Conservation (phyloP, 2,797 vertebrate species). For the Knipowitschia caucasica region DNA sequence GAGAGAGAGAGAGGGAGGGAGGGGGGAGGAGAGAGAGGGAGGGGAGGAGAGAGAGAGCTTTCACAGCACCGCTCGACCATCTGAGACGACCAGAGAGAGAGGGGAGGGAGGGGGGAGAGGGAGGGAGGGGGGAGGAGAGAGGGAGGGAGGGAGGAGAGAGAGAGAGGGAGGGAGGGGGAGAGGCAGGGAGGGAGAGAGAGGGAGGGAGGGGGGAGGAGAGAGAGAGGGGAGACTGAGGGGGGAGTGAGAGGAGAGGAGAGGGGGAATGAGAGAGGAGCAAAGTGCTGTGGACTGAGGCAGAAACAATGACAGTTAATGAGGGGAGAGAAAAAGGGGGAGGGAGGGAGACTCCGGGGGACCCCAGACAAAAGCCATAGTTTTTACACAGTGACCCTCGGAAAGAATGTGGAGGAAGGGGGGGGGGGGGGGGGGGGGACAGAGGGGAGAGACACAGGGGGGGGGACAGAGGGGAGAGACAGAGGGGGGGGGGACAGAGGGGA, state of each 20-base stretch:
- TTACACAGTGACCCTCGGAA: conserved; percentile 72
- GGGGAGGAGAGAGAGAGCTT: too few relatives aligned
- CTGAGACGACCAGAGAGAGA: background rate
- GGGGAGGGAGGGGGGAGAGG: background rate
- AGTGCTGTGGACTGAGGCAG: too few relatives aligned
- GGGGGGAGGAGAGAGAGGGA: too few relatives aligned
- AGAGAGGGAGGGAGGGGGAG: conserved; percentile 3
- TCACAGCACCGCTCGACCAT: too few relatives aligned
- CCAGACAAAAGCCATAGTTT: conserved; percentile 71
- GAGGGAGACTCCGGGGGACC: conserved; percentile 32
- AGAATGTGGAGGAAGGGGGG: conserved; percentile 73
- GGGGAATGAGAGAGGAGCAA: too few relatives aligned
- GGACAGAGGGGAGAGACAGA: conserved; percentile 28
- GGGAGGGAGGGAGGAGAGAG: background rate
- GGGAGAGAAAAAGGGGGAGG: background rate
- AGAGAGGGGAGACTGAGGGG: too few relatives aligned
- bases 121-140: background rate
- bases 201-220: conserved; percentile 12
- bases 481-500: conserved; percentile 28
- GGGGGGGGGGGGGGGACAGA: conserved; percentile 21
- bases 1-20: too few relatives aligned
- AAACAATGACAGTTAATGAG: background rate
- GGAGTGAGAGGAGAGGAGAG: too few relatives aligned
- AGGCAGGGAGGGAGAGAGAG: conserved; percentile 4
- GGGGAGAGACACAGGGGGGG: conserved; percentile 2